A percentile compares a stretch with the other conserved stretches of the same genome.
Conservation (phyloP, 2,113 vertebrate genomes). For the Pollimyrus isidori region DNA sequence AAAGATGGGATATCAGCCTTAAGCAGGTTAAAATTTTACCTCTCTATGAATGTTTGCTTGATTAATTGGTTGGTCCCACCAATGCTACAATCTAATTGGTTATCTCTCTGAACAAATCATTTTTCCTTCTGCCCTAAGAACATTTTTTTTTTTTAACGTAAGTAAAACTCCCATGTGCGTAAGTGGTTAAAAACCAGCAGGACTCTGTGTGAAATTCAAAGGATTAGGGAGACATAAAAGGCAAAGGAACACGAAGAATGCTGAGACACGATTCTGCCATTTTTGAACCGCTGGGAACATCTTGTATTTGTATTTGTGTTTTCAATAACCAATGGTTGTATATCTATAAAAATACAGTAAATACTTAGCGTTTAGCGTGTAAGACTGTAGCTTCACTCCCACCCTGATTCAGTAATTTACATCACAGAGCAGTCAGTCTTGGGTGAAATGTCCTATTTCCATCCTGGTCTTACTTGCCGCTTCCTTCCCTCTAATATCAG, state of each 20-base stretch:
- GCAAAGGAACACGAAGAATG: background rate
- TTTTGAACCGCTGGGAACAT: background rate
- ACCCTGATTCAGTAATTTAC: background rate
- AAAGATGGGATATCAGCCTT: background rate
- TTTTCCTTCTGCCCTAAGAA: too few species aligned
- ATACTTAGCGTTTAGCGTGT: background rate
- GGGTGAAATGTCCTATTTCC: background rate
- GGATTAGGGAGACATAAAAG: background rate
- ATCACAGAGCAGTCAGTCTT: background rate
- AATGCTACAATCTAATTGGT: too few species aligned
- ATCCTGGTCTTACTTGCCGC: constrained; percentile 3
- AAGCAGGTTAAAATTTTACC: background rate
- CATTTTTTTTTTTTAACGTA: too few species aligned
- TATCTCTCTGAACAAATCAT: too few species aligned
- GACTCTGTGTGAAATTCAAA: background rate
- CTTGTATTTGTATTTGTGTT: background rate
- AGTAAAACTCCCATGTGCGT: background rate
- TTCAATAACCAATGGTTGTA: background rate
- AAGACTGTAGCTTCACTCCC: background rate
- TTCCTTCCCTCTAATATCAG: constrained; percentile 55
- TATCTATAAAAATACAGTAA: background rate
- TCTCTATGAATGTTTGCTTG: background rate
- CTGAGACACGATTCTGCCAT: background rate
- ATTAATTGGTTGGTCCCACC: too few species aligned
- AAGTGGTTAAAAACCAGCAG: constrained; percentile 12